A percentile compares a stretch with the other conserved stretches of the same genome.
These are phyloP conservation scores for Istiophorus platypterus DNA, from an alignment of 2,113 vertebrate genomes.

Conservation along the genomic window DNA sequence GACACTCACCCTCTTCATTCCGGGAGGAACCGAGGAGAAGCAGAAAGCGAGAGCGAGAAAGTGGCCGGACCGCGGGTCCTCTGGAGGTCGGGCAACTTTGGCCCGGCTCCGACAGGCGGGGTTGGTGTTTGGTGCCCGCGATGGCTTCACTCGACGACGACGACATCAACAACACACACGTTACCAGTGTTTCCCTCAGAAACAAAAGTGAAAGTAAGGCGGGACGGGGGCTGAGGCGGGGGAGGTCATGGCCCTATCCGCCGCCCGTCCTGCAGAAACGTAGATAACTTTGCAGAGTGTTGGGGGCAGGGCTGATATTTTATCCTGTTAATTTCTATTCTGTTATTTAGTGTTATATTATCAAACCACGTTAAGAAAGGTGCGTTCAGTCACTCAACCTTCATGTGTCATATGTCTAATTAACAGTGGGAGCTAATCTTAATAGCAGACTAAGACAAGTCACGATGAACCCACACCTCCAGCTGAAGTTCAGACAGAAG, in stretches of 20 bases:
- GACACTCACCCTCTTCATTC: slow-evolving; percentile 29
- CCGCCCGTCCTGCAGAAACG: too few relatives aligned
- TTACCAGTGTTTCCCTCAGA: too few relatives aligned
- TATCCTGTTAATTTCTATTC: too few relatives aligned
- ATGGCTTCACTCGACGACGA: accelerated
- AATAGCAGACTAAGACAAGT: neutral
- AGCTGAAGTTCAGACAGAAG: slow-evolving; percentile 6
- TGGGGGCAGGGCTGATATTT: neutral
- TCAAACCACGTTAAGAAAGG: neutral
- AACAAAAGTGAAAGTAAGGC: slow-evolving; percentile 78
- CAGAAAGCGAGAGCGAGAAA: slow-evolving; percentile 24
- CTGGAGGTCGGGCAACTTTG: too few relatives aligned
- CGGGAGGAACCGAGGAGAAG: slow-evolving; percentile 29
- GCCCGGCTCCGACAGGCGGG: too few relatives aligned
- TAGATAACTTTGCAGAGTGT: neutral
- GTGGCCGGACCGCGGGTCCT: too few relatives aligned
- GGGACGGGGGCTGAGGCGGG: accelerated
- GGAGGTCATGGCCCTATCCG: slow-evolving; percentile 64
- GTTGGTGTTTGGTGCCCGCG: too few relatives aligned
- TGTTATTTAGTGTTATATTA: neutral
- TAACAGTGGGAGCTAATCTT: neutral
- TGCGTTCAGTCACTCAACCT: neutral
- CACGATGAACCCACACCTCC: neutral
- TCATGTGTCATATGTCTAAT: slow-evolving; percentile 25
- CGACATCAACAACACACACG: too few relatives aligned